These are phyloP conservation scores for Boloria selene DNA, from an alignment of 2,888 invertebrate genomes.

Conservation along the genomic window DNA sequence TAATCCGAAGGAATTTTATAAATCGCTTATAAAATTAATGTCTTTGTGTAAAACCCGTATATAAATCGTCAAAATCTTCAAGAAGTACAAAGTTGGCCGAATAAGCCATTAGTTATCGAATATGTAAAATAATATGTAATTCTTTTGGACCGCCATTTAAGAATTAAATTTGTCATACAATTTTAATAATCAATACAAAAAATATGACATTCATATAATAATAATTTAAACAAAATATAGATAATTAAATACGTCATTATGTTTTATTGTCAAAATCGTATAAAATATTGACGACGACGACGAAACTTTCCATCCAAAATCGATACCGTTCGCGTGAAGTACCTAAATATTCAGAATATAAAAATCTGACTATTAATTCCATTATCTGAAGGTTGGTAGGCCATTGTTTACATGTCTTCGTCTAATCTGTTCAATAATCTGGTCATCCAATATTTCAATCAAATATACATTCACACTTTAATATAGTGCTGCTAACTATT, in stretches of 20 bases:
- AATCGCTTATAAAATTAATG: constrained; percentile 26
- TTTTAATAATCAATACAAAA: not conserved
- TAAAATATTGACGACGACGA: constrained; percentile 12
- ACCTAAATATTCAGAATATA: no score
- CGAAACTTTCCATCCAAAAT: not conserved
- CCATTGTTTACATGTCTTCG: no score
- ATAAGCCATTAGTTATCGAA: constrained; percentile 31
- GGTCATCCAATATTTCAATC: no score
- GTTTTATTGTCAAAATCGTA: constrained; percentile 4
- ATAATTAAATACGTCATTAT: constrained; percentile 7
- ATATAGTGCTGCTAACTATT: no score
- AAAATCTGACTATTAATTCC: no score
- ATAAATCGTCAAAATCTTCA: constrained; percentile 21
- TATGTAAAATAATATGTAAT: constrained; percentile 26
- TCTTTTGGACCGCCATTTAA: constrained; percentile 31
- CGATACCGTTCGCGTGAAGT: no score
- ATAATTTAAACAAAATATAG: constrained; percentile 13
- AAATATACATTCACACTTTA: no score
- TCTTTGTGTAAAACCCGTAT: constrained; percentile 31
- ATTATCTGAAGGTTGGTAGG: no score
- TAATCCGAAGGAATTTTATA: constrained; percentile 10
- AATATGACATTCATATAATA: not conserved
- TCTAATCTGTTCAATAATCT: no score
- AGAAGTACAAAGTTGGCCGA: constrained; percentile 30
- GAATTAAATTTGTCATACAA: not conserved